A percentile compares a stretch with the other conserved stretches of the same genome.
Conservation (phyloP, 2,888 invertebrate genomes). For the Axea sp. region DNA sequence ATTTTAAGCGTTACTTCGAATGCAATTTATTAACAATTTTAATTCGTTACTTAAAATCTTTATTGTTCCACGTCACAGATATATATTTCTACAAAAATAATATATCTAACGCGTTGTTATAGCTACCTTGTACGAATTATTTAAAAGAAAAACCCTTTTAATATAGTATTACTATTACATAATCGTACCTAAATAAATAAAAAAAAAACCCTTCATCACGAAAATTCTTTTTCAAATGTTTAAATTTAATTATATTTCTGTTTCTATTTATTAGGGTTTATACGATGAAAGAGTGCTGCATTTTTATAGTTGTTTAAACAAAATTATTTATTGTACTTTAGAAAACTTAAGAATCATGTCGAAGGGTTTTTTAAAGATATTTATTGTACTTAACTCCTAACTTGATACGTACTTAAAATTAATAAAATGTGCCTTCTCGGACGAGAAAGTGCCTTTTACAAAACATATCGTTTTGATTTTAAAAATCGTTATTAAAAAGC, state of each 20-base stretch:
- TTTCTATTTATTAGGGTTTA: too few relatives aligned
- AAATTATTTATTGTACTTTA: too few relatives aligned
- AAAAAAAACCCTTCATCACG: slow-evolving; percentile 18
- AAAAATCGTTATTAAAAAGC: slow-evolving; percentile 23
- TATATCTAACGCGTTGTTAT: slow-evolving; percentile 29
- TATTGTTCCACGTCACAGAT: slow-evolving; percentile 20
- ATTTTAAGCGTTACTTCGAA: slow-evolving; percentile 32
- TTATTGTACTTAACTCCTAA: slow-evolving; percentile 46
- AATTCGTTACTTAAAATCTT: slow-evolving; percentile 25
- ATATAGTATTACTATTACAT: slow-evolving; percentile 42
- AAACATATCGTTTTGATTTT: slow-evolving; percentile 35
- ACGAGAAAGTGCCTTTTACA: slow-evolving; percentile 46
- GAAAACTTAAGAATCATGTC: not conserved
- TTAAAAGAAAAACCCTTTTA: slow-evolving; percentile 20
- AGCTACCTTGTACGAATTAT: slow-evolving; percentile 32
- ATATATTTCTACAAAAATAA: slow-evolving; percentile 6
- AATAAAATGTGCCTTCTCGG: slow-evolving; percentile 43
- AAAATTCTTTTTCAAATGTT: not conserved
- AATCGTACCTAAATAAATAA: slow-evolving; percentile 7
- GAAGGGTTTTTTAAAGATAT: slow-evolving; percentile 33
- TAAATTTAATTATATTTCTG: slow-evolving; percentile 15
- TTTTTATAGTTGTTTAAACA: too few relatives aligned
- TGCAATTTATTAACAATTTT: slow-evolving; percentile 27
- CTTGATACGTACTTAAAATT: slow-evolving; percentile 34
- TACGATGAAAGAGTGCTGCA: too few relatives aligned